Conservation (phyloP, 2,888 invertebrate genomes). For the Parthenolecanium corni region DNA sequence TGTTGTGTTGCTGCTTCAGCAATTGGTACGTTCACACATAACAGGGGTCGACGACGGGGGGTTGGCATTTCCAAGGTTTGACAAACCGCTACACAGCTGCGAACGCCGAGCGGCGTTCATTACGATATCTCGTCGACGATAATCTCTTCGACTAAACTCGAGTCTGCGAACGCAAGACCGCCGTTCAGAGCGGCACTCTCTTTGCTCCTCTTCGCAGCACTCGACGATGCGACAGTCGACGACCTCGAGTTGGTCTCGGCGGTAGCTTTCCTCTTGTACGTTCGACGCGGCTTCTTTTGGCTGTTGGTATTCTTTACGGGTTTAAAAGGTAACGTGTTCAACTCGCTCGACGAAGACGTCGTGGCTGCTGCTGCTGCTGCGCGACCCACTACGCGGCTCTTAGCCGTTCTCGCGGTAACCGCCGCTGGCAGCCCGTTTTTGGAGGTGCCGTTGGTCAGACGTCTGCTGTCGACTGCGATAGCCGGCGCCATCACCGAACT, state of each 20-base stretch:
- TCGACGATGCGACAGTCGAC: background rate
- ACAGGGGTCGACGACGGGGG: no score
- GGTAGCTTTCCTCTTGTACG: background rate
- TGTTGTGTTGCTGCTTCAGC: no score
- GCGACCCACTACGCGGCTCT: no score
- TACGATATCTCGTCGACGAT: constrained; percentile 24
- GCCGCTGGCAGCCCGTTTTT: background rate
- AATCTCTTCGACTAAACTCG: constrained; percentile 19
- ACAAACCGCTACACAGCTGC: no score
- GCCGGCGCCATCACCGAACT: background rate
- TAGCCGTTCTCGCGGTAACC: no score
- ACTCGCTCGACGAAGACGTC: background rate
- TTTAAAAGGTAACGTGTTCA: constrained; percentile 15
- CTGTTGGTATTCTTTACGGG: constrained; percentile 9
- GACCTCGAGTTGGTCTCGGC: background rate
- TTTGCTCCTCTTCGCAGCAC: background rate
- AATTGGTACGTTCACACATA: no score
- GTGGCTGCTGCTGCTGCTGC: no score
- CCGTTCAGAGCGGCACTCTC: background rate
- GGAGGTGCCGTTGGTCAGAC: background rate
- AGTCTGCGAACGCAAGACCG: background rate
- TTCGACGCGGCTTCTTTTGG: background rate
- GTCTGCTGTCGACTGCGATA: background rate
- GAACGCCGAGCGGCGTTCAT: background rate
- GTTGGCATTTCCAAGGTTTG: no score